Percentiles rank a stretch among this genome's conserved stretches.
phyloP scores from a whole-genome alignment of 2,888 invertebrate species.

The Eupithecia inturbata region DNA sequence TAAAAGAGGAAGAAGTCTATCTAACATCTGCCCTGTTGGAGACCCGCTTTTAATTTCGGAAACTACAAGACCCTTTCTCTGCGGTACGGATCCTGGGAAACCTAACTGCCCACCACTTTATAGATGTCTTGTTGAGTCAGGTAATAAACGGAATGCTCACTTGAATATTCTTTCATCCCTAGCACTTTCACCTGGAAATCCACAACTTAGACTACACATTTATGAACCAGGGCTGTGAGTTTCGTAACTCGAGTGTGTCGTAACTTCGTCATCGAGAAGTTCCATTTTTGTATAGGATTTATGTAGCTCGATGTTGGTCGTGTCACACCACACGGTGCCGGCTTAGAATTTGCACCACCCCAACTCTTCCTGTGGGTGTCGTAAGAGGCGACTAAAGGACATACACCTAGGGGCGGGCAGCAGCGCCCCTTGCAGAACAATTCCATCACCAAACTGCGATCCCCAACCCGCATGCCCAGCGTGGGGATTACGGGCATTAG shows the following conservation, averaged over 20 bases:
- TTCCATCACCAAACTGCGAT: too few species aligned
- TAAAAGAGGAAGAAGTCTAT: slow-evolving; percentile 89
- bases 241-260: not conserved
- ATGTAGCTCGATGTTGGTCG: too few species aligned
- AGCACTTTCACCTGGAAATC: not conserved
- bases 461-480: too few species aligned
- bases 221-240: not conserved
- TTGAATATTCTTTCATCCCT: not conserved
- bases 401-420: too few species aligned
- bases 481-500: too few species aligned
- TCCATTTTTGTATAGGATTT: not conserved
- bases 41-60: slow-evolving; percentile 88
- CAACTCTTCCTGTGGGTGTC: too few species aligned
- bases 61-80: slow-evolving; percentile 91
- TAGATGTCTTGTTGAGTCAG: slow-evolving; percentile 90
- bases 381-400: too few species aligned
- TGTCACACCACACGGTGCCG: too few species aligned
- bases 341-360: too few species aligned
- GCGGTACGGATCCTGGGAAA: slow-evolving; percentile 91
- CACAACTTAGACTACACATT: not conserved
- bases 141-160: slow-evolving; percentile 57
- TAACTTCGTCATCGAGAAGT: not conserved
- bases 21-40: slow-evolving; percentile 91
- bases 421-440: too few species aligned
- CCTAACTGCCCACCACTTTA: slow-evolving; percentile 93